These are phyloP conservation scores for Harpalus rufipes DNA, from an alignment of 2,888 invertebrate species.

Conservation along the genomic window DNA sequence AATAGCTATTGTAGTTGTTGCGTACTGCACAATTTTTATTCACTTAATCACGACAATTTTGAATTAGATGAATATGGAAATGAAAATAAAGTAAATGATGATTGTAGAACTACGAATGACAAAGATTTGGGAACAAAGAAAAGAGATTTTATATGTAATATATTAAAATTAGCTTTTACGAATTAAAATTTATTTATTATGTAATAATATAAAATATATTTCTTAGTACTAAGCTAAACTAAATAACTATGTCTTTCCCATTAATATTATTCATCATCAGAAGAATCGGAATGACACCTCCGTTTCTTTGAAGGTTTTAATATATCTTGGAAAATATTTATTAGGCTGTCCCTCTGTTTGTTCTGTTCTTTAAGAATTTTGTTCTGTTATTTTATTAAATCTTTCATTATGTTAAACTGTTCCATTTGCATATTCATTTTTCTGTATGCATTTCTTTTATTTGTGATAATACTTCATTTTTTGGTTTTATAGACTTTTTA, in stretches of 20 bases:
- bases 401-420: background rate
- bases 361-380: background rate
- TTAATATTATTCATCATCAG: background rate
- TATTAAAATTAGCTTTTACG: background rate
- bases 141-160: background rate
- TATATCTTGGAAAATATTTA: background rate
- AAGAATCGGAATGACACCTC: background rate
- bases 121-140: background rate
- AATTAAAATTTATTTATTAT: background rate
- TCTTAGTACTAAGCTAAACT: background rate
- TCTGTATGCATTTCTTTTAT: background rate
- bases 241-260: background rate
- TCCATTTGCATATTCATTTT: background rate
- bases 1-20: slow-evolving; percentile 3
- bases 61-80: background rate
- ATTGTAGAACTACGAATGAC: background rate
- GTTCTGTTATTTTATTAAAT: background rate
- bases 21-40: slow-evolving; percentile 12
- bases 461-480: background rate
- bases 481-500: background rate
- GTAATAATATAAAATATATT: background rate
- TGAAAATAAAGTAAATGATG: background rate
- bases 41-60: background rate
- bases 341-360: background rate
- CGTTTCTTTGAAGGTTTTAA: background rate